Conservation (phyloP, 2,113 vertebrate species). For the Rhinoderma darwinii region DNA sequence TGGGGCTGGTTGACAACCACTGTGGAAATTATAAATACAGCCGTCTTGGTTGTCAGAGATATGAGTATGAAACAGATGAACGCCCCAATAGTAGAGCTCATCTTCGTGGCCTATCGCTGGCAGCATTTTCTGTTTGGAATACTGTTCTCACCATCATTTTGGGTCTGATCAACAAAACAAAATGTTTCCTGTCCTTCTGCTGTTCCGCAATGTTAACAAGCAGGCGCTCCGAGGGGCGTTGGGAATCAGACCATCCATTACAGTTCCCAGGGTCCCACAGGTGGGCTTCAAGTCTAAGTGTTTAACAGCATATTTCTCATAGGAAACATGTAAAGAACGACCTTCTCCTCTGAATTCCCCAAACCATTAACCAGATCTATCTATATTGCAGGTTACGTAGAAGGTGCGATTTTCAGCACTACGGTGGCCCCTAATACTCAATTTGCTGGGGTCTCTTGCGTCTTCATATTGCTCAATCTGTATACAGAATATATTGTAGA, state of each 20-base stretch:
- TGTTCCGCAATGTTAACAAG: background rate
- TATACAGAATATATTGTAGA: background rate
- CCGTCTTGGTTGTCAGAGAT: too few species aligned
- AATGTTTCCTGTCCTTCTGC: background rate
- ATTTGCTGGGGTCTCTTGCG: background rate
- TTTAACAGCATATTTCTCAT: background rate
- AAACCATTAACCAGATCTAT: constrained; percentile 11
- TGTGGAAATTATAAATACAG: too few species aligned
- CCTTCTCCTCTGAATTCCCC: background rate
- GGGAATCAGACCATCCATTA: background rate
- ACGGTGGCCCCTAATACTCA: background rate
- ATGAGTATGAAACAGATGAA: too few species aligned
- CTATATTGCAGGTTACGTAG: background rate
- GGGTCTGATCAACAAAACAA: too few species aligned
- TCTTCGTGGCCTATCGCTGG: too few species aligned
- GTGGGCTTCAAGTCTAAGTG: constrained; percentile 4
- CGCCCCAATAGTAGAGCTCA: too few species aligned
- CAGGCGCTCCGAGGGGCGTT: background rate
- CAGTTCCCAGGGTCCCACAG: background rate
- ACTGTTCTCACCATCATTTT: too few species aligned
- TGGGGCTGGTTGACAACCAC: too few species aligned
- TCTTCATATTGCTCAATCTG: background rate
- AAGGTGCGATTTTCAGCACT: background rate
- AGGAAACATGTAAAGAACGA: background rate
- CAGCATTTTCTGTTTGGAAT: too few species aligned